A percentile compares a stretch with the other conserved stretches of the same genome.
Conservation (phyloP, 2,888 invertebrate genomes). For the Thera obeliscata region DNA sequence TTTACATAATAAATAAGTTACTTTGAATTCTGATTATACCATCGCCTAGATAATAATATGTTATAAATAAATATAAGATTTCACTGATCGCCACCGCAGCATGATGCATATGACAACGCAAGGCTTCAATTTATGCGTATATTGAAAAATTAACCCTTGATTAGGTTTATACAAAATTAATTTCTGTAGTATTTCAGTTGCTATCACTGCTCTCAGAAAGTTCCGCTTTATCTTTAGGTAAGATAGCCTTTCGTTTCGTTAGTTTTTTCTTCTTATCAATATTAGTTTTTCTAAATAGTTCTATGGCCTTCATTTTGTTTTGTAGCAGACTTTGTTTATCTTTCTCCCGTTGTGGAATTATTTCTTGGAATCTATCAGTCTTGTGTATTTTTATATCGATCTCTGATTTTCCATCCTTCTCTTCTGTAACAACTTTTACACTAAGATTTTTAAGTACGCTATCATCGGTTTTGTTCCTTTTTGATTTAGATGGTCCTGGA, state of each 20-base stretch:
- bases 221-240: conserved; percentile 85
- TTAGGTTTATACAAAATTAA: too few relatives aligned
- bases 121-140: too few relatives aligned
- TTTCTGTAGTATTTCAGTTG: conserved; percentile 59
- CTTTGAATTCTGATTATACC: background rate
- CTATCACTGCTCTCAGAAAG: conserved; percentile 87
- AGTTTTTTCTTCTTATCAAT: conserved; percentile 83
- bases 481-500: conserved; percentile 54
- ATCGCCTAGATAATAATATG: too few relatives aligned
- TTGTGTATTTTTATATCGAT: conserved; percentile 69
- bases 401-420: conserved; percentile 52
- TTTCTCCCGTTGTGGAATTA: conserved; percentile 90
- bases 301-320: conserved; percentile 90
- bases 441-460: conserved; percentile 55
- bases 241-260: conserved; percentile 68
- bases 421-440: conserved; percentile 60
- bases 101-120: too few relatives aligned
- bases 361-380: conserved; percentile 76
- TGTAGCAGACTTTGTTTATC: conserved; percentile 86
- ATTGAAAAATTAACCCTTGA: too few relatives aligned
- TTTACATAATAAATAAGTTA: conserved; percentile 14
- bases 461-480: conserved; percentile 52
- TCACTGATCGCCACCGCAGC: too few relatives aligned
- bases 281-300: conserved; percentile 87
- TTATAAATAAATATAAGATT: too few relatives aligned